Conservation (phyloP, 2,113 vertebrate genomes). For the Chitala chitala region DNA sequence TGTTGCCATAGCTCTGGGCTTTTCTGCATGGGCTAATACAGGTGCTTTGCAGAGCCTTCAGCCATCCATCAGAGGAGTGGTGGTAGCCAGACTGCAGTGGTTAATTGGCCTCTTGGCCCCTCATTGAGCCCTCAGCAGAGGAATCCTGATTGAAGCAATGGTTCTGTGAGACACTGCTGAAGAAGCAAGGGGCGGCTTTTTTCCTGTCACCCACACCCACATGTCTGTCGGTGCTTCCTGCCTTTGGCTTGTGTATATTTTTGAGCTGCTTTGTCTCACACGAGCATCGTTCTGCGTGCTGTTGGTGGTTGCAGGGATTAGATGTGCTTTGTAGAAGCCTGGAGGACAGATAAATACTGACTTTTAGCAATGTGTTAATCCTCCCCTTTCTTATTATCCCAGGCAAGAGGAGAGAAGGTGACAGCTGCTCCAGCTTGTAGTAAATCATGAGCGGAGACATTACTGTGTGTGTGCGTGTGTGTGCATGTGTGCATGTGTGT, state of each 20-base stretch:
- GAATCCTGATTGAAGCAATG: neutral
- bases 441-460: neutral
- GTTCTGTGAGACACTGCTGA: too few species aligned
- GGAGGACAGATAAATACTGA: constrained; percentile 54
- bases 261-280: neutral
- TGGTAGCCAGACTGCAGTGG: neutral
- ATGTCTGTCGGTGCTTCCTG: neutral
- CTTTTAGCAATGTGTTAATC: constrained; percentile 61
- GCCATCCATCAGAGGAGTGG: neutral
- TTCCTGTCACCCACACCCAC: neutral
- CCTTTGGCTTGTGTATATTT: too few species aligned
- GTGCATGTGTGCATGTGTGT: constrained; percentile 14
- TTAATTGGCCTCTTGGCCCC: neutral
- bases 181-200: neutral
- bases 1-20: neutral
- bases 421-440: constrained; percentile 41
- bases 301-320: constrained; percentile 47
- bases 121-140: neutral
- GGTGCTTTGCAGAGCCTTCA: neutral
- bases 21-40: neutral
- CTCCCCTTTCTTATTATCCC: constrained; percentile 54
- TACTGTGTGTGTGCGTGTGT: constrained; percentile 5
- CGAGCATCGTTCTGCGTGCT: constrained; percentile 30
- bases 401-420: constrained; percentile 58
- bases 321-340: constrained; percentile 45